phyloP scores from a whole-genome alignment of 2,113 vertebrate genomes.

The Tragelaphus buxtoni region DNA sequence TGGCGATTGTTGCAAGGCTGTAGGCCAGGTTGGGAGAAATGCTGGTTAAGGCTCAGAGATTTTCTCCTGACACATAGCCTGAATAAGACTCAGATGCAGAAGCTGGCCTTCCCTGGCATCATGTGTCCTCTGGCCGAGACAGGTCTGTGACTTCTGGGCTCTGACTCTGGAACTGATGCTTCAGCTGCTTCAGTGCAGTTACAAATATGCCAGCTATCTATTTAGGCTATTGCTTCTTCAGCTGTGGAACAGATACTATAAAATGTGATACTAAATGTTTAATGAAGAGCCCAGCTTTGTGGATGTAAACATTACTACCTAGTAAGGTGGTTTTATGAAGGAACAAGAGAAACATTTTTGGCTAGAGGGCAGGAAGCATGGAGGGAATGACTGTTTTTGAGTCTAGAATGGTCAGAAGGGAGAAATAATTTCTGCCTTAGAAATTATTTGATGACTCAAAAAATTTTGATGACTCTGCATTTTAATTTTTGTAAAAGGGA shows the following conservation, averaged over 20 bases:
- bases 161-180: background rate
- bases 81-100: background rate
- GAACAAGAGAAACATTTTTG: background rate
- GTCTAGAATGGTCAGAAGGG: background rate
- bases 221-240: background rate
- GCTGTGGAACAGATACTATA: background rate
- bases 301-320: background rate
- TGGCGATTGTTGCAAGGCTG: background rate
- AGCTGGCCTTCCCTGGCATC: background rate
- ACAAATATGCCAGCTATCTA: background rate
- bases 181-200: background rate
- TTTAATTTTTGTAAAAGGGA: background rate
- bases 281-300: background rate
- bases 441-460: background rate
- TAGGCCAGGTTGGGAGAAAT: background rate
- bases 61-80: background rate
- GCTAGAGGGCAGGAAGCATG: background rate
- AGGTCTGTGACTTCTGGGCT: background rate
- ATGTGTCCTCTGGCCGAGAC: background rate
- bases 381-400: background rate
- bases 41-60: background rate
- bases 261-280: background rate
- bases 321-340: background rate
- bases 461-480: background rate
- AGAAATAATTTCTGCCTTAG: background rate